Base-by-base conservation (phyloP, 2,888 invertebrate species). In the Ormyrus thymus region DNA sequence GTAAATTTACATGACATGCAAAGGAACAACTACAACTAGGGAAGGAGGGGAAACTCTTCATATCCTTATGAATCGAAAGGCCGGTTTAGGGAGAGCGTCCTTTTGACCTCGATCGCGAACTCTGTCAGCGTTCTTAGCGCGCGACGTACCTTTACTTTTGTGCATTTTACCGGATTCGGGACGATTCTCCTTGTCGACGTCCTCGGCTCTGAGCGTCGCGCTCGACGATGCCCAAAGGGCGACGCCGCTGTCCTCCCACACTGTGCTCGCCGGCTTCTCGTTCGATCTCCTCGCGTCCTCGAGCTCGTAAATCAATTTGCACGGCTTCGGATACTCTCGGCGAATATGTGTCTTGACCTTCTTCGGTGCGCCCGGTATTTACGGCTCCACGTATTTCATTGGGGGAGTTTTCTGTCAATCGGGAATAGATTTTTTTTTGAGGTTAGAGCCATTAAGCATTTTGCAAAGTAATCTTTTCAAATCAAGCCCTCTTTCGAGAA, bases 161-260 rank as follows among this genome's bases (percentile, higher is more conserved):
- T 51, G 53, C 55, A 59, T 65, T 74, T 77, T 74, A 77, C 80
- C 77, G 13, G 66, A 65, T 61, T 80, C 77, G 6, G 74, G 77
- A 9, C 62, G 73, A 58, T 81, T 81, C 64, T 81, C 81, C 69
- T 81, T 81, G 58, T 79, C 73, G 51, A 50, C 69, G 10, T 79
- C 76, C 13, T 65, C 59, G 10, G 56, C 6, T 29, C 45, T 15
- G 7, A 72, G 69, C 6, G 50, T 10, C 11, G 80, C 46, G 43
- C 65, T 80, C 55, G 80, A 29, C 6, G 48, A 29, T 48, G 76
- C 53, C 76, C 79, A 79, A 13, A 74, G 11, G 9, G 10, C 53
- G 8, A 69, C 56, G 13, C 77, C 77, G 48, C 79, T 79, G 13
- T 77, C 74, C 55, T 55, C 29, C 50, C n/a, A 59, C 59, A 43